phyloP scores from a whole-genome alignment of 2,888 invertebrate species.

The Chalcosyrphus nemorum region DNA sequence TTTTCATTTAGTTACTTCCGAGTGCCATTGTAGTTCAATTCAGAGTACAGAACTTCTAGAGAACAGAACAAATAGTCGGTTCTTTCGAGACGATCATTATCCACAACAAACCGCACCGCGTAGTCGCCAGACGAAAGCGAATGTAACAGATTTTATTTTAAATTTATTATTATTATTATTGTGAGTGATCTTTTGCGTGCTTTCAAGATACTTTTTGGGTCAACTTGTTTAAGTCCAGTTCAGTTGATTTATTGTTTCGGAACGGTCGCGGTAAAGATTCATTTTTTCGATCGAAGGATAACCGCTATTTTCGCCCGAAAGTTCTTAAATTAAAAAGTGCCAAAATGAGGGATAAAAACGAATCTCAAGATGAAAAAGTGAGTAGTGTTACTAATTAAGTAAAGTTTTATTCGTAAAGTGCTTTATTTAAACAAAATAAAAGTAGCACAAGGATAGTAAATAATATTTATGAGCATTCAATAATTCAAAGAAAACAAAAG shows the following conservation, averaged over 20 bases:
- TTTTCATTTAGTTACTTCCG: slow-evolving; percentile 58
- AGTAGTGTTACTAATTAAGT: not conserved
- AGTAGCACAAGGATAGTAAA: too few species aligned
- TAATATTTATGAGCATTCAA: too few species aligned
- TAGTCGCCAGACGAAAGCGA: not conserved
- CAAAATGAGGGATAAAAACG: slow-evolving; percentile 36
- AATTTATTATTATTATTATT: slow-evolving; percentile 3
- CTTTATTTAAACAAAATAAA: too few species aligned
- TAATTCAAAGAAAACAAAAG: too few species aligned
- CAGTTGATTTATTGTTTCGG: not conserved
- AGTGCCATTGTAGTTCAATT: slow-evolving; percentile 66
- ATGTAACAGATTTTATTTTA: slow-evolving; percentile 27
- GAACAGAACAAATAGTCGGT: slow-evolving; percentile 33
- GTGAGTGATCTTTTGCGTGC: slow-evolving; percentile 4
- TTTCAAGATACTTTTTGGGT: slow-evolving; percentile 28
- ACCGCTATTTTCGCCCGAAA: not conserved
- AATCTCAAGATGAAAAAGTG: slow-evolving; percentile 55
- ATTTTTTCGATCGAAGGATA: not conserved
- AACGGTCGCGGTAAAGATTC: not conserved
- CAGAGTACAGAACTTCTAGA: slow-evolving; percentile 18
- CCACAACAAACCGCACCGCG: not conserved
- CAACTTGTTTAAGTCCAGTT: slow-evolving; percentile 40
- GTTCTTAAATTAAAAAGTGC: not conserved
- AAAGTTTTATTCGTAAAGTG: too few species aligned
- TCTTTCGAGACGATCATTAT: slow-evolving; percentile 22